Percentiles rank a stretch among this genome's conserved stretches.
Conservation (phyloP, 2,113 vertebrate genomes). For the Menidia beryllina region DNA sequence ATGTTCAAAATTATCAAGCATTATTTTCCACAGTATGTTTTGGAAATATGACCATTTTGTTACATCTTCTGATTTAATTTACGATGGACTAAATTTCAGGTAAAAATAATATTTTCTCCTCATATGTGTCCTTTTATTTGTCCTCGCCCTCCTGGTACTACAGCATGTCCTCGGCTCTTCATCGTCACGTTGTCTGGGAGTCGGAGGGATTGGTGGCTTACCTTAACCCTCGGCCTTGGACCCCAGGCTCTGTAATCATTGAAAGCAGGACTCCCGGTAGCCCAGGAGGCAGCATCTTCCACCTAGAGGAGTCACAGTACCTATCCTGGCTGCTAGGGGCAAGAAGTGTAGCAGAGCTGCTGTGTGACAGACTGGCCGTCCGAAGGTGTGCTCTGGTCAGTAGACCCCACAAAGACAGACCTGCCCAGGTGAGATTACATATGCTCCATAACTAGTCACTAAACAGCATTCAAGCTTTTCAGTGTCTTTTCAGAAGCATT, state of each 20-base stretch:
- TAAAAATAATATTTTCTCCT: not conserved
- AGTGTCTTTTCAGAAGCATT: not conserved
- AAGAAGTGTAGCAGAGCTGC: slow-evolving; percentile 59
- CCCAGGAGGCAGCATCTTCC: slow-evolving; percentile 68
- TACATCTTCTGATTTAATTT: not conserved
- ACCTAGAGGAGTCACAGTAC: slow-evolving; percentile 68
- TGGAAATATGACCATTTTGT: too few species aligned
- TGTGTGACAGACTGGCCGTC: slow-evolving; percentile 73
- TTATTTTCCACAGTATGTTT: too few species aligned
- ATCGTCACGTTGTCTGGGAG: slow-evolving; percentile 75
- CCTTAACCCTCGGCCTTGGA: slow-evolving; percentile 80
- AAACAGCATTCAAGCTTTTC: not conserved
- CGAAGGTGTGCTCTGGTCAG: slow-evolving; percentile 79
- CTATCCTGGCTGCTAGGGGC: slow-evolving; percentile 73
- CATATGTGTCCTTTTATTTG: not conserved
- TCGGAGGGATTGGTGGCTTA: slow-evolving; percentile 73
- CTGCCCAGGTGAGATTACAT: slow-evolving; percentile 61
- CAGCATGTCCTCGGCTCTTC: slow-evolving; percentile 60
- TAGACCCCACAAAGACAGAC: slow-evolving; percentile 62
- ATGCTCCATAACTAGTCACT: not conserved
- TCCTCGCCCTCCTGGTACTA: not conserved
- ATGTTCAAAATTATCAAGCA: too few species aligned
- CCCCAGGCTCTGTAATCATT: slow-evolving; percentile 76
- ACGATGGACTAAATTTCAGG: not conserved
- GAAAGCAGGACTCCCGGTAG: slow-evolving; percentile 42